Evolutionary conservation across 2,888 invertebrate species (phyloP).

Genomic region (Linyphia triangularis): DNA sequence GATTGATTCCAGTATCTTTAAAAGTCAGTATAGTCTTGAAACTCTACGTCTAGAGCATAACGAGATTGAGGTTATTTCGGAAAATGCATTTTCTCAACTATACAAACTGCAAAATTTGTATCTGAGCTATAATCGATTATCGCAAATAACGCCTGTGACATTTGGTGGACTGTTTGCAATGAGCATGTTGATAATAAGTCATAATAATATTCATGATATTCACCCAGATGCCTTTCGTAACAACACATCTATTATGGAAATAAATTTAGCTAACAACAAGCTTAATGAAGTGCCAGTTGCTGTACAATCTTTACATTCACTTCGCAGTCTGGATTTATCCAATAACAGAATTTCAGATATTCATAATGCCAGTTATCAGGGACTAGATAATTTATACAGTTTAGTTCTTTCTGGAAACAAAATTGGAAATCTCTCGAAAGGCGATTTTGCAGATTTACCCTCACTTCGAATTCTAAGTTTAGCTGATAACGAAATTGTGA

Average conservation of each 20-base stretch:
- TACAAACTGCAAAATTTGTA: conserved; percentile 94
- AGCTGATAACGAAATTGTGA: conserved; percentile 89
- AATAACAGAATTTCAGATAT: conserved; percentile 92
- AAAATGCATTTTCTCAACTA: conserved; percentile 93
- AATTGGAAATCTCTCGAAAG: conserved; percentile 89
- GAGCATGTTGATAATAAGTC: conserved; percentile 91
- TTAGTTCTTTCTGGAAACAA: conserved; percentile 94
- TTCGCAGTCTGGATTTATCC: conserved; percentile 93
- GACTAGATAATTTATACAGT: conserved; percentile 91
- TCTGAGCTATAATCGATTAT: conserved; percentile 90
- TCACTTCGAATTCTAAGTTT: conserved; percentile 88
- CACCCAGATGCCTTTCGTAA: conserved; percentile 89
- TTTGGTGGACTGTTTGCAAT: conserved; percentile 93
- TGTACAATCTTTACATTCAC: conserved; percentile 89
- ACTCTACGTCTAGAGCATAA: conserved; percentile 92
- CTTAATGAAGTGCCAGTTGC: conserved; percentile 90
- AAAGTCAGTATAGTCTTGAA: conserved; percentile 91
- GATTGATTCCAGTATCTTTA: conserved; percentile 90
- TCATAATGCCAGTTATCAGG: conserved; percentile 90
- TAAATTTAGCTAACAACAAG: conserved; percentile 93
- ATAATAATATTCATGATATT: conserved; percentile 90
- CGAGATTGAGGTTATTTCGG: conserved; percentile 89
- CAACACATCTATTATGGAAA: conserved; percentile 85
- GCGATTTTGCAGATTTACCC: conserved; percentile 88
- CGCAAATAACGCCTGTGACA: conserved; percentile 90